phyloP scores from a whole-genome alignment of 2,113 vertebrate species.

The Cygnus atratus region DNA sequence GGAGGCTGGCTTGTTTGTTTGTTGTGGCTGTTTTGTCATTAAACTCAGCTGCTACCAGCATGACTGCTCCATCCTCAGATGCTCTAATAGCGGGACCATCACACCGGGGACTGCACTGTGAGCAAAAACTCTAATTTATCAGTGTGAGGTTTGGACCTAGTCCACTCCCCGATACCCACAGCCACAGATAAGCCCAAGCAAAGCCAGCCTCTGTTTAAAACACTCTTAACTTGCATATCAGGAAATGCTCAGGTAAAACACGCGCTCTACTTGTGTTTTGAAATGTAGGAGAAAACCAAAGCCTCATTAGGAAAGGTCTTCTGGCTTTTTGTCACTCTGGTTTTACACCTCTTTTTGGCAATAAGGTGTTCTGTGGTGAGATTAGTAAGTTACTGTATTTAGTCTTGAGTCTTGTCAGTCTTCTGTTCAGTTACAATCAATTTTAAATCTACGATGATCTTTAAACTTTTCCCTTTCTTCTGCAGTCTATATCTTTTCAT shows the following conservation, averaged over 20 bases:
- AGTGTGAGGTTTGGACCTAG: background rate
- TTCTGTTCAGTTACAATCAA: background rate
- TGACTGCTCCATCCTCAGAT: background rate
- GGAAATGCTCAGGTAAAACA: background rate
- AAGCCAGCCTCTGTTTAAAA: background rate
- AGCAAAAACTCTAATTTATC: background rate
- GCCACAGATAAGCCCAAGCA: background rate
- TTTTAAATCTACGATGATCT: background rate
- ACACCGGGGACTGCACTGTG: background rate
- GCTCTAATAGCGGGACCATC: background rate
- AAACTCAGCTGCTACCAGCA: background rate
- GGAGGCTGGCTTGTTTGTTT: background rate
- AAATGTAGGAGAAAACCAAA: background rate
- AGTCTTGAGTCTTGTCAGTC: background rate
- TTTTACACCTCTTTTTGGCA: background rate
- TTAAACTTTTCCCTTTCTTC: background rate
- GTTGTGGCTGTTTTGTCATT: background rate
- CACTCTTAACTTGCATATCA: background rate
- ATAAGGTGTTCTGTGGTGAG: background rate
- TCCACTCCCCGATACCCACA: background rate
- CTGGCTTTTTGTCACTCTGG: background rate
- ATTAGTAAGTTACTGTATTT: background rate
- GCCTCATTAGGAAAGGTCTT: background rate
- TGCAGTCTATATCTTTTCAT: background rate
- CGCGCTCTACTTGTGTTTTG: background rate